Evolutionary conservation across 2,113 vertebrate genomes (phyloP), one percentile per base, ranked within the genome.

Genomic region (Gambusia affinis): DNA sequence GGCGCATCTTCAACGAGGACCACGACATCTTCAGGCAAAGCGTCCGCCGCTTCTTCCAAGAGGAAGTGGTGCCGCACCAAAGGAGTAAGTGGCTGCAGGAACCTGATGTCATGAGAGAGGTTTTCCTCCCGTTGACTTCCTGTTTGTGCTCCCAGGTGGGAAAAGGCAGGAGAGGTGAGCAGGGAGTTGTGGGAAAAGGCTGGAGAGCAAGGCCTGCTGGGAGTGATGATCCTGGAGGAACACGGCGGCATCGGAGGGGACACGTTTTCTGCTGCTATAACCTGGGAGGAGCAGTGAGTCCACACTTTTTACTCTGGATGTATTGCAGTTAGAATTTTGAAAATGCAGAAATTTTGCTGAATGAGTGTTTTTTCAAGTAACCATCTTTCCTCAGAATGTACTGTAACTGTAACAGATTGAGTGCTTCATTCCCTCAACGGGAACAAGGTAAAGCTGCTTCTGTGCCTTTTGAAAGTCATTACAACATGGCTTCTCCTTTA

Each of bases 251-350:
- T 98, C 0, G 97, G 98, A 28, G 97, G 95, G 0, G 97, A 99
- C 76, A 75, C 98, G 30, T 91, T 94, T 12, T 98, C 96, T 0
- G 83, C 96, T 2, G 96, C 95, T 0, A 3, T 99, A 2, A 71
- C 92, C 0, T 97, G 95, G 95, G 97, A 98, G 72, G 97, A 99
- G 73, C 97, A 97, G 98, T 98, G 90, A 96, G 97, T 96, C 17
- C 44, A 47, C 4, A 47, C 15, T 47, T 47, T 17, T 4, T 47
- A 19, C 44, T 47, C 44, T 17, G 44, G 19, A 1, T 47, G 51
- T 10, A 24, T 7, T 1, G 51, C 6, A n/a, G 10, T 10, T 17
- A 1, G 44, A 47, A 17, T 42, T 12, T 42, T 15, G 44, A 17
- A 47, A 47, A 47, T 47, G 17, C 15, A 7, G 44, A 0, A 19